A percentile compares a stretch with the other conserved stretches of the same genome.
Conservation (phyloP, 2,888 invertebrate species). For the Drosophila setosimentum region DNA sequence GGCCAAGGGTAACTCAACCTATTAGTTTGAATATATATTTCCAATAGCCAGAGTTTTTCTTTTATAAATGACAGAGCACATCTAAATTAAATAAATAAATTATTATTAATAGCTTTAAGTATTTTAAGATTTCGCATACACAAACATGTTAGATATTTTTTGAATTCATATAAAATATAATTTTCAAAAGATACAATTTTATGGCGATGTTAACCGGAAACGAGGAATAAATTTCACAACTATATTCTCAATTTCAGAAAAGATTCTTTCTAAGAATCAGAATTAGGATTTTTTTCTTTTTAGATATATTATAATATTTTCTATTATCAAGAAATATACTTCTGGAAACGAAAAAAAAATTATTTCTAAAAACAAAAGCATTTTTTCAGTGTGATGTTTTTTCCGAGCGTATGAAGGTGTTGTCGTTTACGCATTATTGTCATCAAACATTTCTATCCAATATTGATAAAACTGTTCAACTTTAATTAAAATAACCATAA, state of each 20-base stretch:
- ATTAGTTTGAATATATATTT: background rate
- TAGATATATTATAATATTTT: too few species aligned
- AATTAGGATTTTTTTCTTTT: too few species aligned
- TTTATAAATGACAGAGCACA: background rate
- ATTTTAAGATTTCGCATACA: too few species aligned
- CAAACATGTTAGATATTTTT: background rate
- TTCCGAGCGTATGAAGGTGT: background rate
- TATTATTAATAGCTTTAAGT: too few species aligned
- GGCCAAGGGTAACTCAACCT: background rate
- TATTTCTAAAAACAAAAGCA: background rate
- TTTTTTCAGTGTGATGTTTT: background rate
- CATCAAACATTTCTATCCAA: slow-evolving; percentile 44
- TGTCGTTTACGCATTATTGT: slow-evolving; percentile 24
- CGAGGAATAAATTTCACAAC: background rate
- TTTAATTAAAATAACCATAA: slow-evolving; percentile 61
- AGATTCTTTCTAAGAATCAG: too few species aligned
- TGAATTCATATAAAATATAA: background rate
- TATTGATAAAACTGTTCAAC: slow-evolving; percentile 65
- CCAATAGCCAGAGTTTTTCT: background rate
- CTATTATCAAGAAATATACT: too few species aligned
- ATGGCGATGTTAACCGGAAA: background rate
- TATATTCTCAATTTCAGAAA: background rate
- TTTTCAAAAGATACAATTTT: background rate
- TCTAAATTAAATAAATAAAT: too few species aligned
- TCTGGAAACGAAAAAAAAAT: background rate